A percentile compares a stretch with the other conserved stretches of the same genome.
Conservation (phyloP, 2,888 invertebrate genomes). For the Aproaerema taeniolella region DNA sequence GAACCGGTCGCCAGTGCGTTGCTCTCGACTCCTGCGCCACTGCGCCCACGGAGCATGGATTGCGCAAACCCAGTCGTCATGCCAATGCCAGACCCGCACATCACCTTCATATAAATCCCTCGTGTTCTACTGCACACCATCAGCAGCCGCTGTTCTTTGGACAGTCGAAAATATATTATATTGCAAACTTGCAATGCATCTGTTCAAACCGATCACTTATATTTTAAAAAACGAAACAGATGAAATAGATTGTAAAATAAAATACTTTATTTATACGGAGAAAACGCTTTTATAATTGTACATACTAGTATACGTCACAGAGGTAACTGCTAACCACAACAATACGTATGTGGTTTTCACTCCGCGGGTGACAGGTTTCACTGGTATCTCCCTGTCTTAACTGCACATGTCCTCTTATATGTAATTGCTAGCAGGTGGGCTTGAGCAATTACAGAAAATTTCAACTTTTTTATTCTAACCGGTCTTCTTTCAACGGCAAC, state of each 20-base stretch:
- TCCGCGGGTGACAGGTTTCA: constrained; percentile 40
- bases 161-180: background rate
- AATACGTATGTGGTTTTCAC: constrained; percentile 33
- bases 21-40: constrained; percentile 51
- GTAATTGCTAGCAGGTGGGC: constrained; percentile 55
- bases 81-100: constrained; percentile 16
- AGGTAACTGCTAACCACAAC: too few species aligned
- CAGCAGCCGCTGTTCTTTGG: constrained; percentile 17
- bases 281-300: too few species aligned
- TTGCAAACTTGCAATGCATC: too few species aligned
- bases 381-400: constrained; percentile 40
- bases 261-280: too few species aligned
- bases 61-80: constrained; percentile 20
- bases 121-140: constrained; percentile 18
- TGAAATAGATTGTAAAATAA: too few species aligned
- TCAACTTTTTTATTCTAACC: constrained; percentile 27
- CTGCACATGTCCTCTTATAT: constrained; percentile 42
- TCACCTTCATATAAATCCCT: too few species aligned
- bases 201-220: too few species aligned
- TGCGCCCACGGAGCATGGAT: constrained; percentile 34
- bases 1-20: constrained; percentile 69
- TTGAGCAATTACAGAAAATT: constrained; percentile 38
- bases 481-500: constrained; percentile 20
- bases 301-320: too few species aligned
- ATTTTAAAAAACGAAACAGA: too few species aligned